phyloP scores from a whole-genome alignment of 2,888 invertebrate species.

The Margaritifera margaritifera region DNA sequence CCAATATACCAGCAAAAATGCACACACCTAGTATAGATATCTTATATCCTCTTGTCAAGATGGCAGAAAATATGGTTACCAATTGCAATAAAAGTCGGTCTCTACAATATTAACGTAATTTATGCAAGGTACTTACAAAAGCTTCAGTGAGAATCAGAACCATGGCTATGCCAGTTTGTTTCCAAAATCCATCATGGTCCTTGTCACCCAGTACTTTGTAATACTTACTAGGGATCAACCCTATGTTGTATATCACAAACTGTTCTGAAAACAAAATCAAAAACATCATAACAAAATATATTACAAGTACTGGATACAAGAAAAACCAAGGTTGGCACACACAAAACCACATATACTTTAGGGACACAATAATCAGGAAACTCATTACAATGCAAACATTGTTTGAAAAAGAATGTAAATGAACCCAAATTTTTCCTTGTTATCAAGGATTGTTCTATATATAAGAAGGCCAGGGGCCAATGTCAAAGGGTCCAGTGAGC shows the following conservation, averaged over 20 bases:
- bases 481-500: too few relatives aligned
- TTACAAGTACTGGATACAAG: neutral
- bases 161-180: slow-evolving; percentile 66
- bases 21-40: neutral
- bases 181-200: slow-evolving; percentile 72
- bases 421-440: neutral
- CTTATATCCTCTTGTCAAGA: neutral
- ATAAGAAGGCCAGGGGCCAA: too few relatives aligned
- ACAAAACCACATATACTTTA: neutral
- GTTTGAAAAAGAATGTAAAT: neutral
- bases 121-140: slow-evolving; percentile 65
- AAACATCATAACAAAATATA: neutral
- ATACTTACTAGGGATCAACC: slow-evolving; percentile 76
- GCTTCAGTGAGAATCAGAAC: slow-evolving; percentile 71
- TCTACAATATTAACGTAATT: too few relatives aligned
- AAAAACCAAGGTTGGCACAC: neutral
- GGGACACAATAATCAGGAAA: neutral
- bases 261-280: slow-evolving; percentile 72
- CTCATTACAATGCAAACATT: neutral
- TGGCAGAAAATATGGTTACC: neutral
- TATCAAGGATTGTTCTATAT: too few relatives aligned
- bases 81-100: too few relatives aligned
- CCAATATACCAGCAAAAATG: neutral
- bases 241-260: slow-evolving; percentile 76
- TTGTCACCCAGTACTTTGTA: slow-evolving; percentile 75